A percentile compares a stretch with the other conserved stretches of the same genome.
These are phyloP conservation scores for Lampris megalopsis DNA, from an alignment of 2,113 vertebrate species.

Conservation along the genomic window DNA sequence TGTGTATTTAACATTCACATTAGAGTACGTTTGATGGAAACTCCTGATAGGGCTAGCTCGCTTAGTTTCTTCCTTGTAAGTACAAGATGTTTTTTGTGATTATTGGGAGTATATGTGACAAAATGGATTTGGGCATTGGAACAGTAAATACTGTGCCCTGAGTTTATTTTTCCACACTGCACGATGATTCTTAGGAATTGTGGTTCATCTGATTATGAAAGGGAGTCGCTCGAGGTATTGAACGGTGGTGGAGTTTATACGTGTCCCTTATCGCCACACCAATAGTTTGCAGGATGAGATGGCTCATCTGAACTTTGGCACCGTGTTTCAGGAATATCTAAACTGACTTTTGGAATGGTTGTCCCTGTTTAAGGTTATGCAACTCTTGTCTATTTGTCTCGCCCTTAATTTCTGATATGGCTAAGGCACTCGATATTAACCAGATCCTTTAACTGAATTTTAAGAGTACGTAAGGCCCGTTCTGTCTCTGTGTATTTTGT, in stretches of 20 bases:
- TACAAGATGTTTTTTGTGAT: neutral
- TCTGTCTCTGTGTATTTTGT: too few species aligned
- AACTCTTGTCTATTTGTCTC: slow-evolving; percentile 51
- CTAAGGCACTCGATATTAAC: neutral
- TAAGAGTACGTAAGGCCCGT: too few species aligned
- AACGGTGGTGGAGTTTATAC: slow-evolving; percentile 3
- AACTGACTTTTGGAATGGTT: slow-evolving; percentile 58
- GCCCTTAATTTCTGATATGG: slow-evolving; percentile 14
- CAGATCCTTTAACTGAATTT: too few species aligned
- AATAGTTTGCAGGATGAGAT: slow-evolving; percentile 17
- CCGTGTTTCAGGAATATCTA: slow-evolving; percentile 54
- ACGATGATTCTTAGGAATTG: neutral
- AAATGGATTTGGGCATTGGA: too few species aligned
- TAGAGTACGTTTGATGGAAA: too few species aligned
- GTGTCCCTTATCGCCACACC: slow-evolving; percentile 41
- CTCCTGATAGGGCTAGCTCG: too few species aligned
- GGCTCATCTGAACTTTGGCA: slow-evolving; percentile 66
- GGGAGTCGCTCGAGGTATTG: neutral
- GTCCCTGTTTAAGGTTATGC: slow-evolving; percentile 41
- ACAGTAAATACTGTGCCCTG: too few species aligned
- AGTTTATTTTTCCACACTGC: neutral
- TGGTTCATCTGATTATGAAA: neutral
- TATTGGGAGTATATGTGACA: too few species aligned
- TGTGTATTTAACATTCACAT: too few species aligned
- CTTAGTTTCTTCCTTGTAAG: too few species aligned